Base-by-base conservation (phyloP, 23 tunicate genomes). In the Clavelina lepadiformis region DNA sequence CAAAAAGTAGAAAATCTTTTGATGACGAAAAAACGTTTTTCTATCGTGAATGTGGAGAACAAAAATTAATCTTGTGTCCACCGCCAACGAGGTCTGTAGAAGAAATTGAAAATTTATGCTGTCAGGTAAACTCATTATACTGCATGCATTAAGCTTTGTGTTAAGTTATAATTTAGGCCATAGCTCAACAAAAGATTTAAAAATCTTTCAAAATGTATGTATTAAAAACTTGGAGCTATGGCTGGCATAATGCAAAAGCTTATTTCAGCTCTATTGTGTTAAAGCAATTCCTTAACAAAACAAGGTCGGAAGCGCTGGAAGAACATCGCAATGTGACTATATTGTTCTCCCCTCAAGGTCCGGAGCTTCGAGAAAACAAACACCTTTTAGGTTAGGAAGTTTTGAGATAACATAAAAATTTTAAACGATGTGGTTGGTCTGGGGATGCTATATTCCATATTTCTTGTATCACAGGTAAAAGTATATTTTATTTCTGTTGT, bases 261-360 rank as follows among this genome's bases (percentile, higher is more conserved):
- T n/a, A n/a, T n/a, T n/a, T n/a, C n/a, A n/a, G n/a, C n/a, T n/a
- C n/a, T n/a, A n/a, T n/a, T n/a, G 30, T 36, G 7, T 37, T 74
- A 27, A 28, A 88, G 96, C 86, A 88, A 24, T 88, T 88, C 52
- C 41, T 78, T 33, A 61, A 73, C n/a, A 41, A 60, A 53, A 56
- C 85, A 1, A 68, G 73, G 31, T 28, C 44, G 31, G 82, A 88
- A 37, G 85, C 88, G n/a, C 38, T 79, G 2, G 63, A 88, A 28
- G 33, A 58, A 13, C 54, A 77, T 0, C 59, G 68, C 23, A 68
- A 19, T 18, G 59, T 88, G 0, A 87, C 79, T 51, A 78, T 88
- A 15, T 47, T 88, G 57, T 79, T 70, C 50, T 88, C 96, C 18
- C 62, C 96, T 31, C 67, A 79, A 50, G 96, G 96, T 28, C 96